phyloP scores from a whole-genome alignment of 2,113 vertebrate species.

The Xiphophorus maculatus region DNA sequence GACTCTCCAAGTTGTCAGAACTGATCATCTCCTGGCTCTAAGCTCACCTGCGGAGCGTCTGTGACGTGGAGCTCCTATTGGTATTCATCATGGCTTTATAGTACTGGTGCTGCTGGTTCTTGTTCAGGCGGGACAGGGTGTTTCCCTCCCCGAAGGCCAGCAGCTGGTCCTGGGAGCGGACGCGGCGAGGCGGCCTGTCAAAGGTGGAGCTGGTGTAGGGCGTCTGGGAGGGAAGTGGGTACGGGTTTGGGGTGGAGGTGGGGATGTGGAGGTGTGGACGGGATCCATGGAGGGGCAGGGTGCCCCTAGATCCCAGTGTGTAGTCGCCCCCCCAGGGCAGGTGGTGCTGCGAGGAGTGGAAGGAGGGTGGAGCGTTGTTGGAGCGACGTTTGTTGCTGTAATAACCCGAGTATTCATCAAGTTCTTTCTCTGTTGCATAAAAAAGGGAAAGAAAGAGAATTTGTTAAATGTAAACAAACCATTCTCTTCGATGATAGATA shows the following conservation, averaged over 20 bases:
- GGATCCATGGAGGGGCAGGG: conserved; percentile 84
- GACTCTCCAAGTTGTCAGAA: not conserved
- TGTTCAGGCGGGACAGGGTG: conserved; percentile 77
- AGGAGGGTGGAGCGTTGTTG: conserved; percentile 78
- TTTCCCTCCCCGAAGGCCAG: conserved; percentile 78
- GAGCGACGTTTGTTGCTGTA: conserved; percentile 82
- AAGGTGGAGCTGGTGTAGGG: conserved; percentile 67
- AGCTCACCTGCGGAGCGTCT: conserved; percentile 74
- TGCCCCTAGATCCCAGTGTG: conserved; percentile 80
- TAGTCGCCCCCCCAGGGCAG: conserved; percentile 79
- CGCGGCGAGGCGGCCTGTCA: conserved; percentile 74
- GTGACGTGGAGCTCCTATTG: conserved; percentile 73
- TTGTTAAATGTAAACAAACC: not conserved
- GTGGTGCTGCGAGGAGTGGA: conserved; percentile 83
- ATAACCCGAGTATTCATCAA: conserved; percentile 89
- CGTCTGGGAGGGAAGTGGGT: conserved; percentile 75
- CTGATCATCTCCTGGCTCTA: not conserved
- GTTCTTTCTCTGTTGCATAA: conserved; percentile 81
- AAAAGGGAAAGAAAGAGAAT: not conserved
- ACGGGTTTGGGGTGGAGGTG: conserved; percentile 80
- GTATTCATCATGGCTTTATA: conserved; percentile 79
- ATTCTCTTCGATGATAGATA: not conserved
- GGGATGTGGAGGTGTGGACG: conserved; percentile 76
- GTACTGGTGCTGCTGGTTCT: conserved; percentile 83
- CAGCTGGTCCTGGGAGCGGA: conserved; percentile 91